A percentile compares a stretch with the other conserved stretches of the same genome.
These are phyloP conservation scores for Mayetiola destructor DNA, from an alignment of 2,888 invertebrate species.

Conservation along the genomic window DNA sequence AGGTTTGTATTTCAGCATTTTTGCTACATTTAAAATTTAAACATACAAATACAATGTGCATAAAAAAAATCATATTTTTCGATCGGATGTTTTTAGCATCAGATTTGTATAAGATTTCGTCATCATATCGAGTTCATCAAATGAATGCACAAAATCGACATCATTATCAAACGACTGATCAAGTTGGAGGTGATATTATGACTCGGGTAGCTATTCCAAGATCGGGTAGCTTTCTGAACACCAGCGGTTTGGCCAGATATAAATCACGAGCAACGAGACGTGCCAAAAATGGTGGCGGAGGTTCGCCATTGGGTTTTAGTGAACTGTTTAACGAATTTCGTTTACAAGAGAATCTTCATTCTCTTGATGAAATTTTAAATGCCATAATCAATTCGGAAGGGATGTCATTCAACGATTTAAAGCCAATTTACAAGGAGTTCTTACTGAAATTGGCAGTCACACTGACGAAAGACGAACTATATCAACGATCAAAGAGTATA, in stretches of 20 bases:
- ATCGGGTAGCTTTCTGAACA: constrained; percentile 71
- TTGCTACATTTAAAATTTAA: not conserved
- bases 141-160: not conserved
- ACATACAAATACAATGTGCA: not conserved
- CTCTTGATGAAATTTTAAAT: constrained; percentile 73
- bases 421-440: constrained; percentile 83
- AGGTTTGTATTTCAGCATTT: constrained; percentile 16
- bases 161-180: constrained; percentile 24
- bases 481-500: constrained; percentile 75
- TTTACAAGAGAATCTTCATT: constrained; percentile 74
- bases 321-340: constrained; percentile 78
- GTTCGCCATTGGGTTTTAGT: constrained; percentile 68
- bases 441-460: constrained; percentile 74
- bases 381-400: constrained; percentile 83
- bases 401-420: constrained; percentile 84
- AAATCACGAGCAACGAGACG: constrained; percentile 42
- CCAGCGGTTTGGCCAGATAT: constrained; percentile 60
- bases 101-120: constrained; percentile 9
- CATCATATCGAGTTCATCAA: constrained; percentile 8
- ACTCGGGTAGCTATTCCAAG: constrained; percentile 77
- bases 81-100: not conserved
- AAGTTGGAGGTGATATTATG: constrained; percentile 61
- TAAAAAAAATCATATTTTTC: not conserved
- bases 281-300: constrained; percentile 24
- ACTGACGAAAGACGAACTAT: constrained; percentile 80